Evolutionary conservation across 2,113 vertebrate genomes (phyloP), one percentile per base, ranked within the genome.

Genomic region (Indri indri): DNA sequence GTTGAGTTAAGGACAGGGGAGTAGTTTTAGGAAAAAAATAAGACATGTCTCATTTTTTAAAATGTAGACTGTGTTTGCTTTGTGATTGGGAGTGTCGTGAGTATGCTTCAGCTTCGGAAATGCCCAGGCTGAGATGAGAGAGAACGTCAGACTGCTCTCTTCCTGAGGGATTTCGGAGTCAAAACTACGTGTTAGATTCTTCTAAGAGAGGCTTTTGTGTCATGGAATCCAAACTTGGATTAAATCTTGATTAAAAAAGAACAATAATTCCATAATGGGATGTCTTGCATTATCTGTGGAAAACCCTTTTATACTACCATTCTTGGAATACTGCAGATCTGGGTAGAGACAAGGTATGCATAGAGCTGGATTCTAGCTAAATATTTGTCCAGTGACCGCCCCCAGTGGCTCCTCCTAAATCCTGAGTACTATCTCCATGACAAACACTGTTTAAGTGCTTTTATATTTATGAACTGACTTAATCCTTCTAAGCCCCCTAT

Each of bases 201-300:
- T 89, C 27, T 71, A 6, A 80, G 34, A 82, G 25, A 77, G 5
- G 2, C 11, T 61, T 84, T 45, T 74, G n/a, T 42, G 20, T 10
- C 37, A 50, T 50, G n/a, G 34, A 80, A 52, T 88, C 79, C 91
- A 32, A 77, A 54, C 2, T 34, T 91, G 32, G n/a, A 40, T 68
- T 82, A 52, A n/a, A 37, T 63, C 77, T 47, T 73, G 9, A 45
- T 90, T 74, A 45, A 74, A 71, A 81, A 88, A 61, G 65, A 83
- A 32, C 30, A 65, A 4, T 32, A 59, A 54, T 45, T 9, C 34
- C 25, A 65, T 47, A 66, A n/a, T 63, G 37, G n/a, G 40, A 27
- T 79, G 32, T 66, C 71, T 88, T 85, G 16, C 16, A 12, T 90
- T 77, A 30, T 50, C 20, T 65, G 45, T 95, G 3, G 34, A 18